Percentiles rank a stretch among this genome's conserved stretches.
Evolutionary conservation across 2,888 invertebrate genomes (phyloP).

Genomic region (Cephus nigrinus): DNA sequence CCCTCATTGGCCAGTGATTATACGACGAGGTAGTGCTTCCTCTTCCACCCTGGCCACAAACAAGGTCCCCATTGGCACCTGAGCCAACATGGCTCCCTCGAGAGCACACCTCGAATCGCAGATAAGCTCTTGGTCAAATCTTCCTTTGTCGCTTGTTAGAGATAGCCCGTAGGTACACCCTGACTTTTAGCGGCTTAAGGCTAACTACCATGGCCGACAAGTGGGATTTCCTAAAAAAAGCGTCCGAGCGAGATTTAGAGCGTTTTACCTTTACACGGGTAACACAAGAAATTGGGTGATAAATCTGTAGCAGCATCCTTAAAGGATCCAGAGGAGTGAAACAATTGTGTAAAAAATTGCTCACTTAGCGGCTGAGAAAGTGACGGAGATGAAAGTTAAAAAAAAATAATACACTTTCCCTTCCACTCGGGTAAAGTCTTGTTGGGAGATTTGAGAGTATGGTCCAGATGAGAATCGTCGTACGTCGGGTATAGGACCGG

Average conservation of each 20-base stretch:
- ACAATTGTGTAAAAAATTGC: not conserved
- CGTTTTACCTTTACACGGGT: not conserved
- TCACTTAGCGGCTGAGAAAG: not conserved
- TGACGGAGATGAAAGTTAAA: not conserved
- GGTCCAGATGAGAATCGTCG: not conserved
- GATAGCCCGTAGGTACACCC: not conserved
- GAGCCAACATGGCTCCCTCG: conserved; percentile 5
- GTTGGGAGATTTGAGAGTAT: not conserved
- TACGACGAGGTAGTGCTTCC: not conserved
- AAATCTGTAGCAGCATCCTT: not conserved
- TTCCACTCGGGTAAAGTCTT: not conserved
- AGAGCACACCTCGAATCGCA: conserved; percentile 4
- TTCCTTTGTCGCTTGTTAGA: conserved; percentile 4
- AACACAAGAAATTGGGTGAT: not conserved
- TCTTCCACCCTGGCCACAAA: conserved; percentile 3
- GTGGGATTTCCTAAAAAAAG: not conserved
- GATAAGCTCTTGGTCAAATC: conserved; percentile 2
- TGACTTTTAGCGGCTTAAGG: not conserved
- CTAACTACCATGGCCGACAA: not conserved
- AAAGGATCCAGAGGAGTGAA: not conserved
- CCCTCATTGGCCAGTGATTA: conserved; percentile 6
- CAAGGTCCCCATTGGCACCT: conserved; percentile 7
- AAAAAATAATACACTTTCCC: not conserved
- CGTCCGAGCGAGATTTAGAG: not conserved
- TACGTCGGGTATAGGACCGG: not conserved